Conservation (phyloP, 2,888 invertebrate species). For the Eurytoma californica region DNA sequence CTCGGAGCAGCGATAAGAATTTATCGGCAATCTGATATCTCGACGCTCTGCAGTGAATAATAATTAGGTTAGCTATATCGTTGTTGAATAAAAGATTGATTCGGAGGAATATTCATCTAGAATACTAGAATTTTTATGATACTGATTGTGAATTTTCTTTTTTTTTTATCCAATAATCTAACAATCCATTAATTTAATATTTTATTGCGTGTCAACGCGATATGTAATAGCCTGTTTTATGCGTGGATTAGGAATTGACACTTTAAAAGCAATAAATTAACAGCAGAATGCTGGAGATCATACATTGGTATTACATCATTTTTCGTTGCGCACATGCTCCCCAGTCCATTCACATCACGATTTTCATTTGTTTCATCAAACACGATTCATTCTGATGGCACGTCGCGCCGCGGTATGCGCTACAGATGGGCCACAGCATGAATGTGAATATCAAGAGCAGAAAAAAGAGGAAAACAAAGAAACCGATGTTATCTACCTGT, state of each 20-base stretch:
- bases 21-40: slow-evolving; percentile 10
- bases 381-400: slow-evolving; percentile 42
- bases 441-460: slow-evolving; percentile 34
- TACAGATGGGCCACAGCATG: slow-evolving; percentile 3
- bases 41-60: slow-evolving; percentile 15
- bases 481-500: too few relatives aligned
- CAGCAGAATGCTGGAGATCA: not conserved
- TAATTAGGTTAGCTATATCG: slow-evolving; percentile 10
- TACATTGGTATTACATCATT: slow-evolving; percentile 14
- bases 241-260: too few relatives aligned
- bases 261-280: too few relatives aligned
- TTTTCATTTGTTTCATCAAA: slow-evolving; percentile 52
- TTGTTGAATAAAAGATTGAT: slow-evolving; percentile 16
- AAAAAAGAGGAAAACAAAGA: not conserved
- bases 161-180: too few relatives aligned
- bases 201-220: too few relatives aligned
- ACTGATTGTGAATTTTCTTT: too few relatives aligned
- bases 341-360: slow-evolving; percentile 42
- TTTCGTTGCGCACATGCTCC: not conserved
- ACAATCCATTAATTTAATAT: too few relatives aligned
- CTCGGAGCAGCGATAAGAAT: slow-evolving; percentile 9
- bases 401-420: not conserved
- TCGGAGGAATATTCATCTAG: too few relatives aligned
- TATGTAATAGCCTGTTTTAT: too few relatives aligned
- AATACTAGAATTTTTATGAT: too few relatives aligned